A percentile compares a stretch with the other conserved stretches of the same genome.
Conservation (phyloP, 1,140 invertebrate species). For the Drosophila bifasciata region DNA sequence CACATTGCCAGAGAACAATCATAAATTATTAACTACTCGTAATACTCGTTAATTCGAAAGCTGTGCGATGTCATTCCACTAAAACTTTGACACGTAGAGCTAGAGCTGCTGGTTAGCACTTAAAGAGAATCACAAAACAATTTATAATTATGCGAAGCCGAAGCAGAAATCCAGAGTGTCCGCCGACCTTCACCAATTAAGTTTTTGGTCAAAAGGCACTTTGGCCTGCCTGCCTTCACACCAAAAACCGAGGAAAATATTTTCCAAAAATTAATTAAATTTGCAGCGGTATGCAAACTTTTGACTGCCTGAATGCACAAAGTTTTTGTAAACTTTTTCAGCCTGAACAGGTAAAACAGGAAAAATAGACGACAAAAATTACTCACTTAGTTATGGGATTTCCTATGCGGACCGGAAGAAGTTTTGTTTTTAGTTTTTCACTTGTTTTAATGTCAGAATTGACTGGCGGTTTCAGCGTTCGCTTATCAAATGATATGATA, state of each 20-base stretch:
- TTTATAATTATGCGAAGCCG: conserved; percentile 7
- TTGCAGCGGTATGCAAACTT: conserved; percentile 1
- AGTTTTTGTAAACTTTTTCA: background rate
- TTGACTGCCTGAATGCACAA: background rate
- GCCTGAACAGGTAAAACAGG: conserved; percentile 6
- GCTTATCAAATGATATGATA: conserved; percentile 7
- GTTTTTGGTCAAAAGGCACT: background rate
- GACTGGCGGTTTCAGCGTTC: background rate
- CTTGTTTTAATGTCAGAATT: no score
- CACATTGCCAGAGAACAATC: no score
- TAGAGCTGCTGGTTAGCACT: background rate
- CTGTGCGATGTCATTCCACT: no score
- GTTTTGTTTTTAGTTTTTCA: background rate
- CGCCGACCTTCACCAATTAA: conserved; percentile 5
- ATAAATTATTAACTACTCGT: no score
- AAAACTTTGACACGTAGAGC: no score
- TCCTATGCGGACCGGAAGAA: background rate
- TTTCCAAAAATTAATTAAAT: conserved; percentile 6
- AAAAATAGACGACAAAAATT: conserved; percentile 4
- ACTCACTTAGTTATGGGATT: conserved; percentile 29
- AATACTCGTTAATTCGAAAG: no score
- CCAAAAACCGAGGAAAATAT: background rate
- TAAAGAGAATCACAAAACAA: conserved; percentile 3
- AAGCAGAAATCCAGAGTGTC: background rate
- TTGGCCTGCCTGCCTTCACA: background rate